Evolutionary conservation across 2,888 invertebrate species (phyloP).

Genomic region (Brassicogethes aeneus): DNA sequence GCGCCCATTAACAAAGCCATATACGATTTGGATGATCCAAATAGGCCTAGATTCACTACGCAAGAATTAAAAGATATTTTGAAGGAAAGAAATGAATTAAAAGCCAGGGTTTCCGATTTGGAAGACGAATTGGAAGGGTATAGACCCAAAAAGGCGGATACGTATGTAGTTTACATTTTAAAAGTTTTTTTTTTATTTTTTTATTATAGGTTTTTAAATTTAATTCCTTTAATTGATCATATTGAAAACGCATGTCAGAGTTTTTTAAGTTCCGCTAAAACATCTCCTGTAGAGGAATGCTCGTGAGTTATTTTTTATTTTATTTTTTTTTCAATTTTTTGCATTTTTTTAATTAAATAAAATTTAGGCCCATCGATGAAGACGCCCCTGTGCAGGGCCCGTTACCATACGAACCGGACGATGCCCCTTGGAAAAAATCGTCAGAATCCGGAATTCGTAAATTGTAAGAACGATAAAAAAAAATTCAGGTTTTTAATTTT

Average conservation of each 20-base stretch:
- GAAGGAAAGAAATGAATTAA: slow-evolving; percentile 87
- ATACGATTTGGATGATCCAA: slow-evolving; percentile 58
- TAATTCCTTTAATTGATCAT: slow-evolving; percentile 24
- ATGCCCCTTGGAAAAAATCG: slow-evolving; percentile 87
- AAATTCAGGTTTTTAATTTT: slow-evolving; percentile 2
- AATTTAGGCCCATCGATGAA: slow-evolving; percentile 49
- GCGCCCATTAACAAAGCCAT: slow-evolving; percentile 49
- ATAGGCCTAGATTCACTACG: slow-evolving; percentile 74
- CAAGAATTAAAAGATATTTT: slow-evolving; percentile 78
- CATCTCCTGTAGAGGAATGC: background rate
- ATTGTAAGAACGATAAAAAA: slow-evolving; percentile 64
- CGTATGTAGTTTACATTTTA: slow-evolving; percentile 29
- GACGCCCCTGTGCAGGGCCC: slow-evolving; percentile 95
- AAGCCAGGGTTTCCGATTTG: slow-evolving; percentile 84
- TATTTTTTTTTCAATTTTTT: slow-evolving; percentile 5
- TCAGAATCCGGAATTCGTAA: slow-evolving; percentile 81
- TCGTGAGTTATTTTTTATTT: slow-evolving; percentile 18
- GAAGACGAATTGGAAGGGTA: slow-evolving; percentile 82
- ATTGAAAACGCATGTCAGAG: slow-evolving; percentile 26
- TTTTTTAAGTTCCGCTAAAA: slow-evolving; percentile 11
- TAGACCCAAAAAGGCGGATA: slow-evolving; percentile 50
- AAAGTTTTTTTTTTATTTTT: slow-evolving; percentile 10
- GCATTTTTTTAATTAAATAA: slow-evolving; percentile 2
- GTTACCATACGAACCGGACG: slow-evolving; percentile 91
- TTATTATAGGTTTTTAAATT: slow-evolving; percentile 22